Evolutionary conservation across 2,797 vertebrate genomes (phyloP), one percentile per base, ranked within the genome.

Genomic region (Siniperca undulata): DNA sequence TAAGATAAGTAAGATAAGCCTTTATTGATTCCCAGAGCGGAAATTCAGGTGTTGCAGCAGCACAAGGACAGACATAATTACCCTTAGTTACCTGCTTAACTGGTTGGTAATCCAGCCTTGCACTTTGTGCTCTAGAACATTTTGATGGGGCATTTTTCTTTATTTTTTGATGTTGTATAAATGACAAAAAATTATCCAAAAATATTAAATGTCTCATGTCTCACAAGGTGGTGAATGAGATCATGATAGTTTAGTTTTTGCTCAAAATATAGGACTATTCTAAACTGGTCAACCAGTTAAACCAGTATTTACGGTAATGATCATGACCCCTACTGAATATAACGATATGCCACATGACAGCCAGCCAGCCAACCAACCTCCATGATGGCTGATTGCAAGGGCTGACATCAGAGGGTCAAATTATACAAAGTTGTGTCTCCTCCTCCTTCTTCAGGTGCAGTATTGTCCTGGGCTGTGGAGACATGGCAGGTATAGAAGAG

Each of bases 401-500:
- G 27, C 24, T 68, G 61, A 30, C 30, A 30, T 30, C 30, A 30
- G 30, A 30, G 30, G 30, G 30, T 30, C 30, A 69, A 64, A 74
- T 48, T 12, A 59, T 58, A 59, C 62, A 65, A 56, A 74, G 60
- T 24, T 34, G n/a, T 58, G 30, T 50, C 60, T 56, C 36, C 36
- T 36, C 7, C 34, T 24, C 27, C 20, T 48, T 59, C 14, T 38
- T 22, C 66, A 74, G 46, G n/a, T 24, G 20, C 34, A 52, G 56
- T 52, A 17, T 7, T 8, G 11, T 27, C 5, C 58, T n/a, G 34
- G 7, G 34, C 67, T 67, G 40, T 58, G 40, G 67, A 73, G 4
- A 52, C 46, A 7, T 46, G 53, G n/a, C 55, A 56, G 75, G 36
- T 59, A 78, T 27, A 77, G 30, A 68, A 71, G 88, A 92, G 90